Evolutionary conservation across 2,797 vertebrate species (phyloP), one percentile per base, ranked within the genome.

Genomic region (Tragelaphus oryx): DNA sequence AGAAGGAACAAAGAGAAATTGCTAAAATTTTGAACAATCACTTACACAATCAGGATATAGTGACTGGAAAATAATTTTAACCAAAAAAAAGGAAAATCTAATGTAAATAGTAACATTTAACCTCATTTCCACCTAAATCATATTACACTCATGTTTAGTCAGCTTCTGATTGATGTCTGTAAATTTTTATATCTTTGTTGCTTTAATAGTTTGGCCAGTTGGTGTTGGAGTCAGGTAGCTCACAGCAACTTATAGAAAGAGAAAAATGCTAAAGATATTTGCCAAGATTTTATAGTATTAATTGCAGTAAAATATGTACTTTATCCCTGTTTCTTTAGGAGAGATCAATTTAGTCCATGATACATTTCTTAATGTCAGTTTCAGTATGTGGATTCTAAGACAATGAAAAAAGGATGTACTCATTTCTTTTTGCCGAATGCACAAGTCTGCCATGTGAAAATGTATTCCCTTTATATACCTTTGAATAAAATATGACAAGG

Each of bases 401-500:
- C 0, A 86, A 48, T 24, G 94, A 55, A 9, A 44, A 86, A 88
- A 87, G 33, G 33, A 37, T 18, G 26, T 18, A n/a, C 12, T 50
- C 11, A 57, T 60, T 88, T 11, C 28, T 95, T 98, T 97, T 92
- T 79, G 76, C 78, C 90, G 75, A 81, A 96, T 91, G n/a, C 22
- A 65, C 44, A 93, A 82, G 59, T 93, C 28, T 96, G 75, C 71
- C n/a, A 87, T 93, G 33, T 93, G 13, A 28, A 97, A 97, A 37
- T 85, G 4, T 12, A 83, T 92, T 96, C 20, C 57, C 54, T 52
- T 87, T 48, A 10, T 18, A 54, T 33, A 41, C 17, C 28, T 59
- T 54, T 96, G 41, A 97, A 96, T 92, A 50, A 95, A 97, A 95
- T 91, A 86, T 89, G n/a, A 93, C 48, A 97, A 94, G 30, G 37